These are phyloP conservation scores for Salarias fasciatus DNA, from an alignment of 2,797 vertebrate species.

Conservation along the genomic window DNA sequence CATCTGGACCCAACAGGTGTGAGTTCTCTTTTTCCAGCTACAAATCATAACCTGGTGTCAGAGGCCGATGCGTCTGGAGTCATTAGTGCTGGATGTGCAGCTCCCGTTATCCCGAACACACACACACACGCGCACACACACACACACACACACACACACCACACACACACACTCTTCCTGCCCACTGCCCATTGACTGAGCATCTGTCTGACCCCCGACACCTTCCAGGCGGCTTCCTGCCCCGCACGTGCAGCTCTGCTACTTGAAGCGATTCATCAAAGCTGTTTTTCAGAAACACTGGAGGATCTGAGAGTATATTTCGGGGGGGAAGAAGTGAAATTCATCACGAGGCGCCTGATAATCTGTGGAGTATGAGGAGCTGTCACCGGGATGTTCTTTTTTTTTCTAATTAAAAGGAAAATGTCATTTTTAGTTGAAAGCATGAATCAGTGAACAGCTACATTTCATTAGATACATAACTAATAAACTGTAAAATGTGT, in stretches of 20 bases:
- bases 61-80: conserved; percentile 47
- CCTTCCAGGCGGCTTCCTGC: conserved; percentile 68
- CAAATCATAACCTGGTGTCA: conserved; percentile 33
- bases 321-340: too few relatives aligned
- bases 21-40: conserved; percentile 42
- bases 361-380: too few relatives aligned
- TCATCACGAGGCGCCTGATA: too few relatives aligned
- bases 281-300: conserved; percentile 18
- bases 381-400: too few relatives aligned
- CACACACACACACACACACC: too few relatives aligned
- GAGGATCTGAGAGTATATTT: too few relatives aligned
- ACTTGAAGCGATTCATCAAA: conserved; percentile 50
- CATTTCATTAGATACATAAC: too few relatives aligned
- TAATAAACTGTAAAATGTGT: too few relatives aligned
- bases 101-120: conserved; percentile 68
- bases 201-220: conserved; percentile 70
- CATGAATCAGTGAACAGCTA: too few relatives aligned
- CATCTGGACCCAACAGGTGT: conserved; percentile 28
- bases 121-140: conserved; percentile 61
- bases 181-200: conserved; percentile 53
- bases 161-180: conserved; percentile 80
- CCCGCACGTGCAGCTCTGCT: conserved; percentile 61
- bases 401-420: too few relatives aligned
- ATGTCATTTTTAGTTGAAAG: too few relatives aligned
- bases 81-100: conserved; percentile 25